Conservation (phyloP, 2,888 invertebrate genomes). For the Melanotus villosus region DNA sequence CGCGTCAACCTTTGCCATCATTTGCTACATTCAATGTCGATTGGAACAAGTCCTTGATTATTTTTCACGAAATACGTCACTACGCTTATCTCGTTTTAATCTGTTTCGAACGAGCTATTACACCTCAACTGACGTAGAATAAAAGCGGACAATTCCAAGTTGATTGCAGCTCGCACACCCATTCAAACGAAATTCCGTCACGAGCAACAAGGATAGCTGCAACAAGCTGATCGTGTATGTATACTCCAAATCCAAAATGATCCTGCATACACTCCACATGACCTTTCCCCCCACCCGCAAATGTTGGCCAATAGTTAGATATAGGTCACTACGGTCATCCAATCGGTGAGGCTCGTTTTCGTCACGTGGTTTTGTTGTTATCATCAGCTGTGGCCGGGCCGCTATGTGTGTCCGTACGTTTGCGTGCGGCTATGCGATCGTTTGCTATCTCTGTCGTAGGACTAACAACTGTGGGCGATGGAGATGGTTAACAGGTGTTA, state of each 20-base stretch:
- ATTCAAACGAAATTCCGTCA: conserved; percentile 45
- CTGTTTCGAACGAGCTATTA: conserved; percentile 9
- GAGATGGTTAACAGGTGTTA: conserved; percentile 50
- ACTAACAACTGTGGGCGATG: conserved; percentile 50
- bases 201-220: conserved; percentile 30
- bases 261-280: conserved; percentile 51
- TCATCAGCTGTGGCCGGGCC: conserved; percentile 75
- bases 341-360: conserved; percentile 65
- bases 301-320: conserved; percentile 69
- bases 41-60: conserved; percentile 26
- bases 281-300: conserved; percentile 63
- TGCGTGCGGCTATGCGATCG: conserved; percentile 59
- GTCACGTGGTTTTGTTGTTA: conserved; percentile 81
- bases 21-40: conserved; percentile 31
- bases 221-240: neutral
- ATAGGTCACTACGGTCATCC: conserved; percentile 71
- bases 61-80: conserved; percentile 22
- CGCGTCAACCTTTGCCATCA: conserved; percentile 16
- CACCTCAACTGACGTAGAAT: conserved; percentile 37
- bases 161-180: conserved; percentile 33
- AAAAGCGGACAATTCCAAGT: conserved; percentile 25
- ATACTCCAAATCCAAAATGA: neutral
- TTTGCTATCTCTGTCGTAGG: conserved; percentile 25
- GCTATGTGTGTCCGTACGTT: conserved; percentile 49
- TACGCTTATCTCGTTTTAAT: conserved; percentile 36